Percentiles rank a stretch among this genome's conserved stretches.
Conservation (phyloP, 2,888 invertebrate genomes). For the Belgica antarctica region DNA sequence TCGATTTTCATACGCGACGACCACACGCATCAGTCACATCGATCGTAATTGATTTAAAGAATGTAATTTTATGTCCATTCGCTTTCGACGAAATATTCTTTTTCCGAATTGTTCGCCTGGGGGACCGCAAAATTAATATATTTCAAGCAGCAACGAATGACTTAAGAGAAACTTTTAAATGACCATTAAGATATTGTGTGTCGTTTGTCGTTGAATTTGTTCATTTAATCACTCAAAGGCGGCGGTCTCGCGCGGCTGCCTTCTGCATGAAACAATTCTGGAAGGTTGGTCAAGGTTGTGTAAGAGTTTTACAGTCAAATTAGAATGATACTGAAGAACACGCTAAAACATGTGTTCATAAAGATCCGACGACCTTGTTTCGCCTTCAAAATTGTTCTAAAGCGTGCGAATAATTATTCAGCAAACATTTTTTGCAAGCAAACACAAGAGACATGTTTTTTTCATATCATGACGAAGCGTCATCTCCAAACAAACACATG, state of each 20-base stretch:
- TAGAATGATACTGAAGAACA: background rate
- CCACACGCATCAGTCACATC: conserved; percentile 35
- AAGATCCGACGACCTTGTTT: background rate
- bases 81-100: conserved; percentile 2
- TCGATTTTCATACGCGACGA: background rate
- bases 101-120: background rate
- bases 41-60: conserved; percentile 40
- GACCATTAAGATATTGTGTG: conserved; percentile 19
- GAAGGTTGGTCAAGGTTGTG: too few species aligned
- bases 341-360: background rate
- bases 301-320: background rate
- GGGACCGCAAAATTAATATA: background rate
- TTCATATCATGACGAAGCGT: background rate
- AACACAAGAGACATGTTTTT: background rate
- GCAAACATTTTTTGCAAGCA: background rate
- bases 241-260: background rate
- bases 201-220: too few species aligned
- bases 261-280: background rate
- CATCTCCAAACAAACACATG: background rate
- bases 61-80: conserved; percentile 32
- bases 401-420: background rate
- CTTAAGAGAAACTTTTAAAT: background rate
- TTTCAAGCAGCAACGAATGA: too few species aligned
- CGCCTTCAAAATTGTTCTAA: background rate
- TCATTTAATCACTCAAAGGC: background rate